Percentiles rank a stretch among this genome's conserved stretches.
These are phyloP conservation scores for Metacarcinus magister DNA, from an alignment of 2,888 invertebrate genomes.

Conservation along the genomic window DNA sequence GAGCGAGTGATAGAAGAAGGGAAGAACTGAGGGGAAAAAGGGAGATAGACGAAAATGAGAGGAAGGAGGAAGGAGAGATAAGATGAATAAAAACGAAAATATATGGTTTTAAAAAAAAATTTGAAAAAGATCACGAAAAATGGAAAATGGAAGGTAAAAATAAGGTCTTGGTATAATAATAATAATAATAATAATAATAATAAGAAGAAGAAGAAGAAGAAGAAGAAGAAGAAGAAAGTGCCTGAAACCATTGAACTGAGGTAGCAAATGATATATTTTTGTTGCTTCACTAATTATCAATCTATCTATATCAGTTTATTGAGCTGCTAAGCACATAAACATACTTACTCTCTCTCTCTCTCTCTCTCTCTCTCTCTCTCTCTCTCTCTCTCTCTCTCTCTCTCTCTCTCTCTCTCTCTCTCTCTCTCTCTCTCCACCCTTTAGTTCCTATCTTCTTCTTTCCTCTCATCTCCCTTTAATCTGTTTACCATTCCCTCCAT, in stretches of 20 bases:
- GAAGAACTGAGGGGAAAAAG: too few species aligned
- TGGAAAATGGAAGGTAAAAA: not conserved
- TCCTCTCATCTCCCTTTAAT: not conserved
- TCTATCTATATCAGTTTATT: conserved; percentile 30
- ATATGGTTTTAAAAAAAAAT: too few species aligned
- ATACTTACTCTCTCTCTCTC: not conserved
- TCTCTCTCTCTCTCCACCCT: not conserved
- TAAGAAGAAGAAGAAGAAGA: too few species aligned
- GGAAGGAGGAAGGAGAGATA: not conserved
- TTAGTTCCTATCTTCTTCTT: not conserved
- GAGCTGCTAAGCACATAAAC: not conserved
- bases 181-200: too few species aligned
- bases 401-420: not conserved
- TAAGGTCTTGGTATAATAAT: too few species aligned
- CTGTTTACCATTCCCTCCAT: not conserved
- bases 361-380: not conserved
- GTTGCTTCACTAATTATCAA: not conserved
- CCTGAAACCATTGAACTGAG: too few species aligned
- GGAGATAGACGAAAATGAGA: not conserved
- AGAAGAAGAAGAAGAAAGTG: not conserved
- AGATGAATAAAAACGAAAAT: not conserved
- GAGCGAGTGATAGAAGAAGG: not conserved
- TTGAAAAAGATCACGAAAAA: not conserved
- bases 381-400: not conserved
- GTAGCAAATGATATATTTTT: not conserved